phyloP scores from a whole-genome alignment of 2,888 invertebrate genomes.

The Leptinotarsa tumamoca region DNA sequence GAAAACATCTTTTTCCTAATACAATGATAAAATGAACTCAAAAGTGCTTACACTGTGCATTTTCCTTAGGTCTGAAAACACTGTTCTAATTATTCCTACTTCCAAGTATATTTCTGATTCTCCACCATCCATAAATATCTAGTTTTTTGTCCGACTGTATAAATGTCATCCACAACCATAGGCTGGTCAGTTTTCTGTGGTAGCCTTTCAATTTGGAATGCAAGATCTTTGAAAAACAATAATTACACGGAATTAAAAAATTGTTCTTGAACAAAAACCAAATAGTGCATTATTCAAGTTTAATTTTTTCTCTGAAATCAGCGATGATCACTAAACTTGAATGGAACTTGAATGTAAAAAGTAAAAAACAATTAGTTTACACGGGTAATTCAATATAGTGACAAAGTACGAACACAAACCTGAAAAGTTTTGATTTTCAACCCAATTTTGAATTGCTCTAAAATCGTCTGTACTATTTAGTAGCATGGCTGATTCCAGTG shows the following conservation, averaged over 20 bases:
- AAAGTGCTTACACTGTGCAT: constrained; percentile 14
- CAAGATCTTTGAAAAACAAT: constrained; percentile 39
- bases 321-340: too few relatives aligned
- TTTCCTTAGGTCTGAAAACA: not conserved
- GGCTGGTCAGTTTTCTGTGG: constrained; percentile 31
- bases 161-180: constrained; percentile 36
- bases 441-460: too few relatives aligned
- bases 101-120: not conserved
- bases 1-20: not conserved
- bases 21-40: not conserved
- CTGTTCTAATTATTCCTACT: not conserved
- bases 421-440: too few relatives aligned
- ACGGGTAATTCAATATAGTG: too few relatives aligned
- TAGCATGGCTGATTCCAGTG: constrained; percentile 17
- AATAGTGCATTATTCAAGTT: constrained; percentile 46
- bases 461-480: too few relatives aligned
- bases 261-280: not conserved
- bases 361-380: too few relatives aligned
- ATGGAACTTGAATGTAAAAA: too few relatives aligned
- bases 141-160: constrained; percentile 40
- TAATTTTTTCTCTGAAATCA: too few relatives aligned
- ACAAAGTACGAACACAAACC: too few relatives aligned
- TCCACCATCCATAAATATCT: constrained; percentile 28
- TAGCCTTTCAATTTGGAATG: constrained; percentile 50
- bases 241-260: not conserved